These are phyloP conservation scores for Gouania willdenowi DNA, from an alignment of 2,797 vertebrate genomes.

Conservation along the genomic window DNA sequence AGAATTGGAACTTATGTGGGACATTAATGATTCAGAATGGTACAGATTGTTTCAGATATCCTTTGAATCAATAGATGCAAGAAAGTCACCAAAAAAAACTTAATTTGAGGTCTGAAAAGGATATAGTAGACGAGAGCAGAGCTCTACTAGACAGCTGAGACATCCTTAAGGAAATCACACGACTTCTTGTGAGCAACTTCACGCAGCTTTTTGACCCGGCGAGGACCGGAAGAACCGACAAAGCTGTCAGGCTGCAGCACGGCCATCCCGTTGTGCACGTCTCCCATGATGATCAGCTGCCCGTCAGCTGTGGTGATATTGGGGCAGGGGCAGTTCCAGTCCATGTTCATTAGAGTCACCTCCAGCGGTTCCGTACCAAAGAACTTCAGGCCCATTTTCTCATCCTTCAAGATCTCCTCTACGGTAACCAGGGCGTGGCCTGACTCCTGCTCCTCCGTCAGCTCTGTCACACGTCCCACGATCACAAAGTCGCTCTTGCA, in stretches of 20 bases:
- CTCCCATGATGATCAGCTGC: conserved; percentile 95
- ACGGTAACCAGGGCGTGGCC: conserved; percentile 90
- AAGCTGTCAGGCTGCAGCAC: conserved; percentile 92
- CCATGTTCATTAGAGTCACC: conserved; percentile 91
- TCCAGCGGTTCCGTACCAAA: conserved; percentile 90
- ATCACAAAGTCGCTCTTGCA: conserved; percentile 96
- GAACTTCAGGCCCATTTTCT: conserved; percentile 97
- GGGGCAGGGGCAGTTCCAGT: conserved; percentile 95
- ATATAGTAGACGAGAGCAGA: neutral
- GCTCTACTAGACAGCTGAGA: conserved; percentile 78
- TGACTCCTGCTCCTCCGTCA: conserved; percentile 89
- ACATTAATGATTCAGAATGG: neutral
- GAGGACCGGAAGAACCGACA: conserved; percentile 82
- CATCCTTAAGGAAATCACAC: conserved; percentile 91
- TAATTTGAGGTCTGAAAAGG: conserved; percentile 9
- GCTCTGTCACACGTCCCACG: conserved; percentile 85
- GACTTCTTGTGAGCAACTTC: conserved; percentile 94
- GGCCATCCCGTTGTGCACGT: conserved; percentile 94
- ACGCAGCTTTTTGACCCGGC: conserved; percentile 86
- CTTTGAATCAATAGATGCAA: neutral
- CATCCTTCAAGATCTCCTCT: conserved; percentile 96
- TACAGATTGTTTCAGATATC: neutral
- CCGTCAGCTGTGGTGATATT: conserved; percentile 84
- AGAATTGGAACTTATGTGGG: neutral
- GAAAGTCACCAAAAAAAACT: conserved; percentile 1